Conservation (phyloP, 1,140 invertebrate genomes). For the Heliconius himera region DNA sequence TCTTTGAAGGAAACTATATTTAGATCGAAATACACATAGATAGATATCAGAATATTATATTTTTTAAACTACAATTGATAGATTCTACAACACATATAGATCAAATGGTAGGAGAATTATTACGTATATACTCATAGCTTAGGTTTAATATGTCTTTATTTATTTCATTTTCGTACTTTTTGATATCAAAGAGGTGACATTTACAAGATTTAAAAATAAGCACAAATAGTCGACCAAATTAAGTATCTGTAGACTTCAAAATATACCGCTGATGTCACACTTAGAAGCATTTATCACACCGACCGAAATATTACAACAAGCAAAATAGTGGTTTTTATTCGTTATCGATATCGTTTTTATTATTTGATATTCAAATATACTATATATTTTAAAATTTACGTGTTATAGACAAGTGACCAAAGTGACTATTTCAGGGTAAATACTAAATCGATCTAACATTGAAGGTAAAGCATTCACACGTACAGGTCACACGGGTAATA, state of each 20-base stretch:
- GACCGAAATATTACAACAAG: constrained; percentile 3
- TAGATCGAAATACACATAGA: constrained; percentile 35
- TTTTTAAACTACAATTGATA: constrained; percentile 32
- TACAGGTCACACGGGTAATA: constrained; percentile 17
- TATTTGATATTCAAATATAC: constrained; percentile 1
- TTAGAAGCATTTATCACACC: not conserved
- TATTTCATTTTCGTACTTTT: constrained; percentile 26
- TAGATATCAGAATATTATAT: constrained; percentile 45
- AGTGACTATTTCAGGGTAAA: not conserved
- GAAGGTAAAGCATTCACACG: constrained; percentile 23
- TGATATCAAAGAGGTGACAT: constrained; percentile 8
- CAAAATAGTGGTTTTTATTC: not conserved
- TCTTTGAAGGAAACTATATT: constrained; percentile 21
- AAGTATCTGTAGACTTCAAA: not conserved
- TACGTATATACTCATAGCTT: constrained; percentile 47
- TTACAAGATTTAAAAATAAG: not conserved
- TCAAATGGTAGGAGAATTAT: constrained; percentile 42
- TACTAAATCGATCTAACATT: not conserved
- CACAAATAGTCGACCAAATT: not conserved
- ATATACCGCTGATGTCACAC: not conserved
- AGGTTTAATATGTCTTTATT: constrained; percentile 24
- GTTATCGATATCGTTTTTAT: not conserved
- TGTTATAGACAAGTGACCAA: not conserved
- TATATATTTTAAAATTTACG: not conserved
- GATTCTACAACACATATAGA: constrained; percentile 43